Base-by-base conservation (phyloP, 2,888 invertebrate species). In the Drosophila vallismaia region DNA sequence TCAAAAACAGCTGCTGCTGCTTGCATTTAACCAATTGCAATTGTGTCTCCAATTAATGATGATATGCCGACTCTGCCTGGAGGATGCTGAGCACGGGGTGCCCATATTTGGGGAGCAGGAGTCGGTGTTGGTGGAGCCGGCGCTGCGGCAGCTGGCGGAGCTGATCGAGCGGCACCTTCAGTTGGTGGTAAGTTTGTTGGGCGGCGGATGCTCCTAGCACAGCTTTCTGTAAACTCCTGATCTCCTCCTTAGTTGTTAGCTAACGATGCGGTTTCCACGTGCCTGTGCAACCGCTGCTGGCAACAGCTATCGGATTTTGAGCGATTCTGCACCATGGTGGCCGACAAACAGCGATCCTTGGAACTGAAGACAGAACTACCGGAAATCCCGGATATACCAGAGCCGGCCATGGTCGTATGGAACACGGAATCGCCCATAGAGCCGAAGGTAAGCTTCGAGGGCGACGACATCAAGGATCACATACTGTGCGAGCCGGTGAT, bases 51-150 rank as follows among this genome's bases (percentile, higher is more conserved):
- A n/a, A 24, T 44, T 50, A 50, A 88, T 88, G 77, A 75, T 89
- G 86, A 76, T 89, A 70, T 86, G 89, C 70, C 88, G 86, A 29
- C 75, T 84, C 76, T 84, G 84, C 68, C 88, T 84, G 57, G 75
- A 67, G 49, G 76, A 78, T 58, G 67, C 57, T 28, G 71, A 73
- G 19, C 48, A 71, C 48, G 59, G 54, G 1, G 64, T 84, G 59
- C 40, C 80, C 42, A 75, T 75, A 5, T 88, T 83, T 9, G 71
- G 73, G 14, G 77, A 78, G 60, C 63, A 73, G 28, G 54, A 72
- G 8, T 57, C 71, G 26, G 45, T 29, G n/a, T 10, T 26, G 24
- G 24, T 49, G 28, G 49, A 46, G 66, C 50, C 74, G 78, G 66
- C 64, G 56, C 73, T 86, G 42, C 55, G 12, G 8, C 45, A 9